Percentiles rank a stretch among this genome's conserved stretches.
Conservation (phyloP, 1,140 invertebrate genomes). For the Aleiodes sp. region DNA sequence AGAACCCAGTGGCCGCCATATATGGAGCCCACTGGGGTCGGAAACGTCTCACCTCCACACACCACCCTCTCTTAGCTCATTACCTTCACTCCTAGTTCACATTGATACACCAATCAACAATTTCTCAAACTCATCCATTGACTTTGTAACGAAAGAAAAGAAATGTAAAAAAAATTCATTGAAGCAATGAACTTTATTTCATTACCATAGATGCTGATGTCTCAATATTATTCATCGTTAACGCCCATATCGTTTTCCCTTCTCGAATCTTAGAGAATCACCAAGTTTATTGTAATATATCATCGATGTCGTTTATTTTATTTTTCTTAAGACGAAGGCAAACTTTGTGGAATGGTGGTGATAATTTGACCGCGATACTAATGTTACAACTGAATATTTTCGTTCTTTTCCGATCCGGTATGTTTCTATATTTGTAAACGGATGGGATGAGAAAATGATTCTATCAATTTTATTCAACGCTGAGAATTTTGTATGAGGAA, state of each 20-base stretch:
- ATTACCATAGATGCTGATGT: neutral
- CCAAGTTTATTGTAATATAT: constrained; percentile 10
- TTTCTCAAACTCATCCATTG: neutral
- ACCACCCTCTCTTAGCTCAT: neutral
- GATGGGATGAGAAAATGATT: neutral
- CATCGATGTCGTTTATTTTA: constrained; percentile 13
- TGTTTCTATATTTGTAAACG: neutral
- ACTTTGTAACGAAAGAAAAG: too few relatives aligned
- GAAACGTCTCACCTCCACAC: constrained; percentile 11
- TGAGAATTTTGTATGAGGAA: neutral
- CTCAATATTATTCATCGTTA: neutral
- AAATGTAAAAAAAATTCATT: neutral
- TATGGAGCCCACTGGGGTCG: constrained; percentile 51
- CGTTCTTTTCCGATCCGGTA: neutral
- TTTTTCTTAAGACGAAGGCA: neutral
- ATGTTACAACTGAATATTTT: neutral
- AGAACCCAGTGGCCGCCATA: constrained; percentile 49
- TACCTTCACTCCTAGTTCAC: neutral
- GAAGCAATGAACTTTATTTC: neutral
- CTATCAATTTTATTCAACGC: neutral
- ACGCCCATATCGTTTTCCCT: neutral
- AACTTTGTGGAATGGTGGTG: neutral
- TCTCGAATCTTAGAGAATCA: neutral
- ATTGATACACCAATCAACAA: neutral
- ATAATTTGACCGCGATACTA: neutral